A percentile compares a stretch with the other conserved stretches of the same genome.
Evolutionary conservation across 2,797 vertebrate species (phyloP).

Genomic region (Scleropages formosus): DNA sequence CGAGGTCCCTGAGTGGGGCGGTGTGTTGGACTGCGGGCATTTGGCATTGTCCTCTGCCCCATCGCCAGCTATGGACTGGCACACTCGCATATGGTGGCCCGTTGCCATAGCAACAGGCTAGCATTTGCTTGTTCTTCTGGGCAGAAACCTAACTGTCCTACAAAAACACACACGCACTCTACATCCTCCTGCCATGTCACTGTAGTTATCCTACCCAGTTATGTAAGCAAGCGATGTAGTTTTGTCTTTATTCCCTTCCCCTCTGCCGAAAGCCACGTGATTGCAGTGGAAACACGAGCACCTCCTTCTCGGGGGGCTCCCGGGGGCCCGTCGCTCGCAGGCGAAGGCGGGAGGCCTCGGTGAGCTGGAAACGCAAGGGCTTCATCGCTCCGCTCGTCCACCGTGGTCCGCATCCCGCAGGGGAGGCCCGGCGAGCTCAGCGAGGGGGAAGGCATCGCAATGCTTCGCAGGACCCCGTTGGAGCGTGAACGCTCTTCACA

Average conservation of each 20-base stretch:
- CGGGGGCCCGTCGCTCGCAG: too few relatives aligned
- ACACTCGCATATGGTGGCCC: neutral
- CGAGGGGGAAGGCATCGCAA: too few relatives aligned
- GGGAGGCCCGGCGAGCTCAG: too few relatives aligned
- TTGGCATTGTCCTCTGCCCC: neutral
- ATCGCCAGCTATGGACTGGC: neutral
- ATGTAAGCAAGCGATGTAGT: neutral
- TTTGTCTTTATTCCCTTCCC: neutral
- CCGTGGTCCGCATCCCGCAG: too few relatives aligned
- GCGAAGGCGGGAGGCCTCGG: too few relatives aligned
- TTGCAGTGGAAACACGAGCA: neutral
- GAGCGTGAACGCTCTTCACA: too few relatives aligned
- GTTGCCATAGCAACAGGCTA: neutral
- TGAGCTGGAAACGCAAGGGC: too few relatives aligned
- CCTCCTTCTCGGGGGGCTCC: too few relatives aligned
- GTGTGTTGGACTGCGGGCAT: neutral
- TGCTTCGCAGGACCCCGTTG: too few relatives aligned
- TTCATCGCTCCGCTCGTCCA: too few relatives aligned
- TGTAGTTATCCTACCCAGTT: neutral
- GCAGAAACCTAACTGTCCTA: neutral
- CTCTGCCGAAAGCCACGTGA: neutral
- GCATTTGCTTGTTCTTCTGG: neutral
- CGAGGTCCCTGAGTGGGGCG: too few relatives aligned
- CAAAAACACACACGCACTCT: neutral
- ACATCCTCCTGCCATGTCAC: neutral